phyloP scores from a whole-genome alignment of 2,888 invertebrate species.

The Zhengitettix transpicula region DNA sequence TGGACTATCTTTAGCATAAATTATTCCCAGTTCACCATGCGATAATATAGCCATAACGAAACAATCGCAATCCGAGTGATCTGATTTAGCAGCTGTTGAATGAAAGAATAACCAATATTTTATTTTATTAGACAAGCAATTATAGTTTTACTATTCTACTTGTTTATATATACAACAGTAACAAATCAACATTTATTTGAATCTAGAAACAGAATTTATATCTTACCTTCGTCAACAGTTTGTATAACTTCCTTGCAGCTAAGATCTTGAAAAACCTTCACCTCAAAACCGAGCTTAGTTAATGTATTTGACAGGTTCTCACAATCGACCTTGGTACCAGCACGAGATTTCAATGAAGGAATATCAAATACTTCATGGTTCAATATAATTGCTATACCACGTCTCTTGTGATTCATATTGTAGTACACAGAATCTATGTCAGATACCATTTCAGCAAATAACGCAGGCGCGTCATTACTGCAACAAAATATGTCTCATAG shows the following conservation, averaged over 20 bases:
- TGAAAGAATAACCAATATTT: too few relatives aligned
- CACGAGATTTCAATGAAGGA: constrained; percentile 41
- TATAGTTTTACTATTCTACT: too few relatives aligned
- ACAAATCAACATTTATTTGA: too few relatives aligned
- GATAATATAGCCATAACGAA: constrained; percentile 35
- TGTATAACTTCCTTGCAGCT: constrained; percentile 48
- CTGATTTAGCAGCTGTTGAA: constrained; percentile 24
- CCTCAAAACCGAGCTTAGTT: constrained; percentile 51
- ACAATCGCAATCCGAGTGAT: constrained; percentile 36
- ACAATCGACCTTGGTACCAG: constrained; percentile 76
- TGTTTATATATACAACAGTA: too few relatives aligned
- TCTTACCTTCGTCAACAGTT: constrained; percentile 42
- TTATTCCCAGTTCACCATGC: constrained; percentile 35
- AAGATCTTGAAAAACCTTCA: constrained; percentile 51
- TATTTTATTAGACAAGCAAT: too few relatives aligned
- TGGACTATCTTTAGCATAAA: constrained; percentile 33
- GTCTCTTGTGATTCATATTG: constrained; percentile 67
- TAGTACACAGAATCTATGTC: constrained; percentile 49
- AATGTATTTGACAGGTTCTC: constrained; percentile 50
- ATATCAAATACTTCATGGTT: constrained; percentile 71
- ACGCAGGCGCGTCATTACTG: not conserved
- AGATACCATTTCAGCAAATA: constrained; percentile 39
- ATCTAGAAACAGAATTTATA: too few relatives aligned
- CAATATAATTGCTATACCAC: constrained; percentile 76
- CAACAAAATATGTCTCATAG: not conserved